Evolutionary conservation across 2,113 vertebrate species (phyloP), one percentile per base, ranked within the genome.

Genomic region (Trematocara nigrifrons): DNA sequence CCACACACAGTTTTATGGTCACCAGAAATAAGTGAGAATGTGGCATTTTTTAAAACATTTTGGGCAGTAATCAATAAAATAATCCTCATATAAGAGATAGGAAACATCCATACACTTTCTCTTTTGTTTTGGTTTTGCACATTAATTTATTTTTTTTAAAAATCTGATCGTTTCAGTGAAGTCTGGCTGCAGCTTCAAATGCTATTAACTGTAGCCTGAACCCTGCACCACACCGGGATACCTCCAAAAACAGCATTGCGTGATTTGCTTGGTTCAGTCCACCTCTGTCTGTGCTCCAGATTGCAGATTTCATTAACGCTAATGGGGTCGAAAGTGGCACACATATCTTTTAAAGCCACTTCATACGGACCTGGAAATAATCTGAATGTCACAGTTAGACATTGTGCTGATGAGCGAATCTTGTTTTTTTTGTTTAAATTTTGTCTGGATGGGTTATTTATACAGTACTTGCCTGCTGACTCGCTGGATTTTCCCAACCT

Each of bases 401-500:
- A 86, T 84, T 35, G 53, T 29, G 52, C 20, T 78, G 74, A 71
- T 69, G 26, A 59, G 78, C 49, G 22, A 51, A 29, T 88, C 59
- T 56, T 90, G 69, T 49, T 64, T 64, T 35, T 64, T 38, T n/a
- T 38, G 33, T 64, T 64, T 11, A 11, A 6, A 71, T 82, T 80
- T 88, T 33, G 33, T 52, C 61, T 66, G 33, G 47, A 64, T 6
- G 11, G 11, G 88, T 79, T 82, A 79, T 88, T 89, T 84, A 57
- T 79, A 78, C 16, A 38, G 18, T n/a, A 15, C 52, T 86, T 53
- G 57, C 81, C 78, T 69, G 86, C 79, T 82, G 86, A 87, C 31
- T 86, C 16, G 78, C 29, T 71, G 77, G 59, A 85, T 89, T 91
- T 89, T 92, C 77, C 57, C 71, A 69, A 87, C 20, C 15, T 54